Evolutionary conservation across 2,113 vertebrate species (phyloP).

Genomic region (Hipposideros armiger): DNA sequence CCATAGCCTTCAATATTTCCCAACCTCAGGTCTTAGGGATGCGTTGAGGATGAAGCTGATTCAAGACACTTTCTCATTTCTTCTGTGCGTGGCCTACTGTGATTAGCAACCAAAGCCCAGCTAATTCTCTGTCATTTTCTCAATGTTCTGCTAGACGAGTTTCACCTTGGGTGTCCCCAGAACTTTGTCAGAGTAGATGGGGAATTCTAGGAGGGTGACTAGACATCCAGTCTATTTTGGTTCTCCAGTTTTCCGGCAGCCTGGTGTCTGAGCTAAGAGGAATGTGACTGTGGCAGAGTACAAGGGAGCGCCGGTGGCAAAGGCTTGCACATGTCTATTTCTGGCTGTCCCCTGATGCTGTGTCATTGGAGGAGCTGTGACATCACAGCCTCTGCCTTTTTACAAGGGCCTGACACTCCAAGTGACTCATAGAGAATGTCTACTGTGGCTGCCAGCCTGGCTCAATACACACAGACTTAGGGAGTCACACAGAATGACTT

Average conservation of each 20-base stretch:
- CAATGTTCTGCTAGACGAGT: neutral
- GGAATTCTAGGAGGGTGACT: slow-evolving; percentile 70
- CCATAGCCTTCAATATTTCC: neutral
- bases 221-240: slow-evolving; percentile 77
- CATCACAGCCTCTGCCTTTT: slow-evolving; percentile 64
- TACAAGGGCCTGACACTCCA: slow-evolving; percentile 42
- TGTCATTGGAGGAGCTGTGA: slow-evolving; percentile 71
- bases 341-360: slow-evolving; percentile 74
- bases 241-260: slow-evolving; percentile 52
- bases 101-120: neutral
- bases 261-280: slow-evolving; percentile 64
- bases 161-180: slow-evolving; percentile 74
- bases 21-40: neutral
- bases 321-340: slow-evolving; percentile 80
- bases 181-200: slow-evolving; percentile 59
- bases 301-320: slow-evolving; percentile 56
- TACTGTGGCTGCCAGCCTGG: neutral
- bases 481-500: neutral
- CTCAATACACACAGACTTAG: neutral
- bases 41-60: neutral
- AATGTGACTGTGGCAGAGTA: slow-evolving; percentile 75
- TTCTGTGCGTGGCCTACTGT: neutral
- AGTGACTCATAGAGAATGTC: slow-evolving; percentile 59
- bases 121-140: slow-evolving; percentile 34
- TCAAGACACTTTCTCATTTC: neutral